Conservation (phyloP, 2,888 invertebrate genomes). For the Macroteleia sp. region DNA sequence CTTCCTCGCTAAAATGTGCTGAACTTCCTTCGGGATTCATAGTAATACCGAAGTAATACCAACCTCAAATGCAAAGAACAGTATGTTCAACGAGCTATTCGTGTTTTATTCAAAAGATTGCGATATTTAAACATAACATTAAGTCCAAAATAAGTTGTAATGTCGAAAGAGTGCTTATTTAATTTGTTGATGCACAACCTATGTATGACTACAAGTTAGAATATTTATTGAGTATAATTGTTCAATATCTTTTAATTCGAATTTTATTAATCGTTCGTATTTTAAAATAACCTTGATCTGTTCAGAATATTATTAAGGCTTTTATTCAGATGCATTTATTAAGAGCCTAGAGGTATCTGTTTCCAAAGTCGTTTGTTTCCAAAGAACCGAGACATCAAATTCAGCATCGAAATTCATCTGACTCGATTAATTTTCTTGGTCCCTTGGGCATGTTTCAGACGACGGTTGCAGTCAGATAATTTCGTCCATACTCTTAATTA, state of each 20-base stretch:
- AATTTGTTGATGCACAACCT: too few relatives aligned
- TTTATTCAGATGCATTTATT: too few relatives aligned
- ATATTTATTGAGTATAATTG: too few relatives aligned
- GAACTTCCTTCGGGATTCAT: conserved; percentile 68
- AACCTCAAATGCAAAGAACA: conserved; percentile 58
- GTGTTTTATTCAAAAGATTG: conserved; percentile 58
- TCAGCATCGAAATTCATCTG: conserved; percentile 41
- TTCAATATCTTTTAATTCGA: too few relatives aligned
- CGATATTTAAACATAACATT: conserved; percentile 52
- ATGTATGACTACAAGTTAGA: too few relatives aligned
- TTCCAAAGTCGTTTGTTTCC: too few relatives aligned
- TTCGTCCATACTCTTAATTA: conserved; percentile 76
- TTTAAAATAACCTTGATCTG: too few relatives aligned
- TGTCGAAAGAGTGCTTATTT: neutral
- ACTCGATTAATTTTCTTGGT: conserved; percentile 50
- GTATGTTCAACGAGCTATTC: conserved; percentile 36
- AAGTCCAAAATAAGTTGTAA: conserved; percentile 22
- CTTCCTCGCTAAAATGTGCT: conserved; percentile 70
- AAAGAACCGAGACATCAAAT: conserved; percentile 42
- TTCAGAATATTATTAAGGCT: too few relatives aligned
- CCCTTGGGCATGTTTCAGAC: conserved; percentile 42
- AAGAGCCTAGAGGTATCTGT: too few relatives aligned
- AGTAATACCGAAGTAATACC: conserved; percentile 29
- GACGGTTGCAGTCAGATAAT: conserved; percentile 34
- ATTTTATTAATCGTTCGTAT: too few relatives aligned